phyloP scores from a whole-genome alignment of 2,113 vertebrate species.

The Anguilla japonica region DNA sequence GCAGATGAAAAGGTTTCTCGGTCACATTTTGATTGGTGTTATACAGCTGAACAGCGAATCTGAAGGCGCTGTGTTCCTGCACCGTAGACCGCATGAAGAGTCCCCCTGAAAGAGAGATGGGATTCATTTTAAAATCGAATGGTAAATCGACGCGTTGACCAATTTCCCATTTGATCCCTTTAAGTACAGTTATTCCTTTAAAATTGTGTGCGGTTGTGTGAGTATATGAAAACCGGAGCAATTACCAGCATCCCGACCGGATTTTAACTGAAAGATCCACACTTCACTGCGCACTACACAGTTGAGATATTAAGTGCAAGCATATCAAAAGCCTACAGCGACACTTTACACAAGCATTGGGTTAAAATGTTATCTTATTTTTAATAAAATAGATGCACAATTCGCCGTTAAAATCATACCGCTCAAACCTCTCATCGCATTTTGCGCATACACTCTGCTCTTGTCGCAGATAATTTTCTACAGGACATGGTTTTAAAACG shows the following conservation, averaged over 20 bases:
- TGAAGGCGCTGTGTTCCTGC: constrained; percentile 98
- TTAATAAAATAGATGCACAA: background rate
- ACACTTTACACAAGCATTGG: background rate
- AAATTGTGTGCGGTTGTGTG: background rate
- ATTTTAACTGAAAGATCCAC: constrained; percentile 13
- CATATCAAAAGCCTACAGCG: background rate
- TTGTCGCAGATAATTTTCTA: background rate
- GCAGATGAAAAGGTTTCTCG: constrained; percentile 97
- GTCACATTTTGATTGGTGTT: constrained; percentile 99
- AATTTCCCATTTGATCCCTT: constrained; percentile 7
- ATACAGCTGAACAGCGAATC: constrained; percentile 98
- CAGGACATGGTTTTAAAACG: background rate
- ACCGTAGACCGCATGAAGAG: constrained; percentile 98
- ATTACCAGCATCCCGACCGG: background rate
- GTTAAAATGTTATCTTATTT: background rate
- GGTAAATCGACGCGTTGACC: background rate
- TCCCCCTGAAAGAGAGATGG: constrained; percentile 76
- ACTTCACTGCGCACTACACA: background rate
- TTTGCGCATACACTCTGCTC: background rate
- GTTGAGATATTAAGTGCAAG: constrained; percentile 11
- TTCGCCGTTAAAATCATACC: background rate
- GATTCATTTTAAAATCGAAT: constrained; percentile 13
- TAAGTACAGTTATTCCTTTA: background rate
- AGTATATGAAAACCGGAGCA: background rate
- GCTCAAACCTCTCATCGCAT: background rate